These are phyloP conservation scores for Pagrus major DNA, from an alignment of 2,113 vertebrate species.

Conservation along the genomic window DNA sequence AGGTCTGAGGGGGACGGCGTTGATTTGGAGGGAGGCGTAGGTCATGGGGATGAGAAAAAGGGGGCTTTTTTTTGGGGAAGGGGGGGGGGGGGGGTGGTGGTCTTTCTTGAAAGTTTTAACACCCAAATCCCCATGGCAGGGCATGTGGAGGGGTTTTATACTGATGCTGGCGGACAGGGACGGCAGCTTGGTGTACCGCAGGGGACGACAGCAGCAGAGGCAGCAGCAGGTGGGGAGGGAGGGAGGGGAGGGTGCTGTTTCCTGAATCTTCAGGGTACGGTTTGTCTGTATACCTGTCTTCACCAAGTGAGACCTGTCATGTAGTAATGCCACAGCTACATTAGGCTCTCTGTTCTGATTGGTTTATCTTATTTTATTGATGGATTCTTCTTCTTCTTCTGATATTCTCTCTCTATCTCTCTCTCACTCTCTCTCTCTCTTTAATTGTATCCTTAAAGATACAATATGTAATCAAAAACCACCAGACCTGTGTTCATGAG, in stretches of 20 bases:
- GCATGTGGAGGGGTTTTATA: slow-evolving; percentile 65
- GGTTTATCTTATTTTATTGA: too few relatives aligned
- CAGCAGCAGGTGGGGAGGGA: slow-evolving; percentile 66
- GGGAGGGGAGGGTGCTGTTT: slow-evolving; percentile 11
- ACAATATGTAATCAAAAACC: too few relatives aligned
- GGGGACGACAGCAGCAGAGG: slow-evolving; percentile 48
- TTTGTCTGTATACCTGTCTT: slow-evolving; percentile 7
- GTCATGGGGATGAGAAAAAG: slow-evolving; percentile 59
- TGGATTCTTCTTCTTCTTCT: too few relatives aligned
- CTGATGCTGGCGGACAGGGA: slow-evolving; percentile 60
- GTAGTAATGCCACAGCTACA: not conserved
- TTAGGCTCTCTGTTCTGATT: not conserved
- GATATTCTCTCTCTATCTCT: too few relatives aligned
- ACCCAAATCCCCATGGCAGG: slow-evolving; percentile 68
- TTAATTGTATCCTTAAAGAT: too few relatives aligned
- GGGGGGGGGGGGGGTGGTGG: slow-evolving; percentile 3
- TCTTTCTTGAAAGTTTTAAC: slow-evolving; percentile 66
- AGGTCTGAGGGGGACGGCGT: slow-evolving; percentile 76
- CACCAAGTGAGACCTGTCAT: slow-evolving; percentile 37
- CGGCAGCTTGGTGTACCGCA: slow-evolving; percentile 51
- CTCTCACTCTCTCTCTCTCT: too few relatives aligned
- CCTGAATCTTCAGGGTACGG: slow-evolving; percentile 15
- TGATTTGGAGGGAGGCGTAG: slow-evolving; percentile 72
- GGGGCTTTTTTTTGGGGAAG: slow-evolving; percentile 10
- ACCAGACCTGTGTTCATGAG: too few relatives aligned